phyloP scores from a whole-genome alignment of 1,140 invertebrate species.

The Melipona quadrifasciata region DNA sequence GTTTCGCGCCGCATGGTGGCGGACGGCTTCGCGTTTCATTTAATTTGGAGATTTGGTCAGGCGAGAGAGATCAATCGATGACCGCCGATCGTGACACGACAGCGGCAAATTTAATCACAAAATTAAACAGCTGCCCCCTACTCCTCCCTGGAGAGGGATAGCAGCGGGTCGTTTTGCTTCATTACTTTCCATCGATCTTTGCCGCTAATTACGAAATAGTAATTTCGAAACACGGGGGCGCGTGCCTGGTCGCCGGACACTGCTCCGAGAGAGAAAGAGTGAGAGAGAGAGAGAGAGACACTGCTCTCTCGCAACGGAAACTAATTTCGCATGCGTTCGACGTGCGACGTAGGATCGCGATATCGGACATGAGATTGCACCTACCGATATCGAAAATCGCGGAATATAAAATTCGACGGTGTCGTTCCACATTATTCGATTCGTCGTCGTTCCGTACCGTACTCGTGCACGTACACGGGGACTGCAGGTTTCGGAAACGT shows the following conservation, averaged over 20 bases:
- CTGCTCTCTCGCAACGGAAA: neutral
- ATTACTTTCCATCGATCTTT: conserved; percentile 35
- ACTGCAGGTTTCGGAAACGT: neutral
- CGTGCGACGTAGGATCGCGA: neutral
- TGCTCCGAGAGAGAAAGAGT: too few relatives aligned
- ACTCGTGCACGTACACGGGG: too few relatives aligned
- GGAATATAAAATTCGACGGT: conserved; percentile 36
- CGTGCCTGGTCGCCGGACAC: too few relatives aligned
- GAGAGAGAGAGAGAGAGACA: too few relatives aligned
- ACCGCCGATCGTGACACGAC: neutral
- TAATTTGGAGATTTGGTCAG: neutral
- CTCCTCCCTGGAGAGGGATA: too few relatives aligned
- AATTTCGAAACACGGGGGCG: conserved; percentile 17
- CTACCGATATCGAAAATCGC: conserved; percentile 21
- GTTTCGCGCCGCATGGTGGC: too few relatives aligned
- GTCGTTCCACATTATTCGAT: conserved; percentile 22
- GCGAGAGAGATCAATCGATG: neutral
- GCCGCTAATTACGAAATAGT: conserved; percentile 28
- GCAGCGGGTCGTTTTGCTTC: neutral
- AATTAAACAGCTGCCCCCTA: neutral
- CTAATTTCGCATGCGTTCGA: conserved; percentile 39
- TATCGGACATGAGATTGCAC: conserved; percentile 27
- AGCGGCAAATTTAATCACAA: conserved; percentile 29
- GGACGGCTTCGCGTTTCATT: neutral
- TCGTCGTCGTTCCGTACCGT: neutral